Base-by-base conservation (phyloP, 2,113 vertebrate species). In the Cyprinus carpio region DNA sequence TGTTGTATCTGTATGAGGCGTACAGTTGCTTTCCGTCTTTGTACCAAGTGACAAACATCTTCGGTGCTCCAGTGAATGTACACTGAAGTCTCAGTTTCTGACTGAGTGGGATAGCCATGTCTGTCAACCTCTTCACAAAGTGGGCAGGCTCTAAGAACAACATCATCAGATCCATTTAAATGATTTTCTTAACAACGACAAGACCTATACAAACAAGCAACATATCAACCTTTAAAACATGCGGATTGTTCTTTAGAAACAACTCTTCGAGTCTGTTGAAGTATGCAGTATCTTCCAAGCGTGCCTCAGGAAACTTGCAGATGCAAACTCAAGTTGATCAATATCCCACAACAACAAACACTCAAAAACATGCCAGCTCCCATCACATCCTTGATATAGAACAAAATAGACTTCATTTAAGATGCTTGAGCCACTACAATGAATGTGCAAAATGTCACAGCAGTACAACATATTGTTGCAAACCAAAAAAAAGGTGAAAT, bases 21-120 rank as follows among this genome's bases (percentile, higher is more conserved):
- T 95, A 89, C 12, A 97, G 87, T 90, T 96, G 96, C 75, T 95
- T 85, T 31, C 96, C 96, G 89, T 97, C 95, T 90, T 94, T 95
- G 87, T 95, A 95, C 96, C 96, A 97, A 74, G 91, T 90, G 81
- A 95, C 90, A 77, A 90, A 92, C 75, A 97, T 91, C 86, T 96
- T 96, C 29, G 96, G 96, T 84, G 96, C 96, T 87, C 96, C 96
- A 0, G 93, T 80, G 58, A 87, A 89, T 49, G 80, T 89, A 34
- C 88, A 89, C 31, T 85, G 75, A 69, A 89, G 83, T 54, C 75
- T 87, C 23, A 89, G 49, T 85, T 31, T 87, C 54, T 71, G 49
- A 76, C 64, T 85, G 43, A 85, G 82, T 80, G 83, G 86, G 67
- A 87, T 27, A 92, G 88, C 96, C 92, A 74, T 85, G 93, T 31